Evolutionary conservation across 1,140 invertebrate species (phyloP), one percentile per base, ranked within the genome.

Genomic region (Dendrolimus punctatus): DNA sequence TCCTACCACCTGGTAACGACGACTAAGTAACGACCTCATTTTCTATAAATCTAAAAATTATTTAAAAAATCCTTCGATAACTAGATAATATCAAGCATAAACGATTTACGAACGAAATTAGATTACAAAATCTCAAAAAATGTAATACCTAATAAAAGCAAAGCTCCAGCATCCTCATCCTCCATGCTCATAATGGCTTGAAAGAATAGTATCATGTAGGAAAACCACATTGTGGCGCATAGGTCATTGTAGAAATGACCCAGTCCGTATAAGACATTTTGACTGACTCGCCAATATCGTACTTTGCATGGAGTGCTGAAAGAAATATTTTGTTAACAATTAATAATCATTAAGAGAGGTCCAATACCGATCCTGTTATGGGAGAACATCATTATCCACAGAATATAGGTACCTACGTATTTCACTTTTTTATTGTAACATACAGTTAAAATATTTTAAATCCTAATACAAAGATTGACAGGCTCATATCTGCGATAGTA

Each of bases 241-340:
- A 98, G 88, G 81, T 98, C 96, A 87, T 98, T 98, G 69, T 95
- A 93, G 45, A 98, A 90, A 79, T 98, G 96, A 1, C 96, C 96
- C 45, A 96, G 80, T 37, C 94, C 93, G 69, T 91, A 97, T 2
- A 92, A 86, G 2, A 93, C 53, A 69, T 91, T 91, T 51, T 91
- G 90, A 40, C 76, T 82, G 8, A 77, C 44, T 4, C 71, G 53
- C 72, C 73, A 80, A 70, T 75, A 80, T 69, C 67, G 53, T 58
- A 70, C 57, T 10, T 59, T 76, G 55, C 38, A 68, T 45, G 75
- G 63, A 6, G 67, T 62, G 57, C 80, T 84, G 65, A 42, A 53
- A 53, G 56, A 51, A 37, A 46, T 37, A 46, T 9, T 23, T 23
- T n/a, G n/a, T 46, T 37, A 8, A 5, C 9, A 10, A 46, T 46